Percentiles rank a stretch among this genome's conserved stretches.
Evolutionary conservation across 2,797 vertebrate genomes (phyloP).

Genomic region (Liasis olivaceus): DNA sequence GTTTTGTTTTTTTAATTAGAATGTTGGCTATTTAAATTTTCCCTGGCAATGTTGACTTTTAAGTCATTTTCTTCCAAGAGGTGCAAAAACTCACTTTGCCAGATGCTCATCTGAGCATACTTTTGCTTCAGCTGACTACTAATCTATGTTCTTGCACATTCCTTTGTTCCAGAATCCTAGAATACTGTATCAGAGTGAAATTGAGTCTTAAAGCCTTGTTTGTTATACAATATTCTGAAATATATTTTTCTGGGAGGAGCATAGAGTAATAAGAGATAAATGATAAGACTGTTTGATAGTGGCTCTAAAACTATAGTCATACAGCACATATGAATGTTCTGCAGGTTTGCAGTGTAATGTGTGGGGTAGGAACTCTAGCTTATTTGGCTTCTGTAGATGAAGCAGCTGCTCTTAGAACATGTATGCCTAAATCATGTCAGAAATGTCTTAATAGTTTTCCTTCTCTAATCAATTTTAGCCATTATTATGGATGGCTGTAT

Average conservation of each 20-base stretch:
- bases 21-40: neutral
- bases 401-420: neutral
- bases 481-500: neutral
- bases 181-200: neutral
- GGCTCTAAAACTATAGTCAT: neutral
- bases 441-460: neutral
- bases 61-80: neutral
- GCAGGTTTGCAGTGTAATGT: neutral
- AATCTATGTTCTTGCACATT: neutral
- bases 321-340: neutral
- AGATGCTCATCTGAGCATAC: neutral
- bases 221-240: neutral
- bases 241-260: neutral
- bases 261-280: neutral
- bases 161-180: neutral
- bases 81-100: conserved; percentile 1
- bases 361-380: neutral
- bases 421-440: neutral
- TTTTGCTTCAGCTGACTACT: neutral
- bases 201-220: neutral
- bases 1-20: neutral
- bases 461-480: neutral
- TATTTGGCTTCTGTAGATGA: neutral
- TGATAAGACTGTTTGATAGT: neutral
- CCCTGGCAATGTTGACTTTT: conserved; percentile 13